Conservation (phyloP, 2,888 invertebrate genomes). For the Lysandra coridon region DNA sequence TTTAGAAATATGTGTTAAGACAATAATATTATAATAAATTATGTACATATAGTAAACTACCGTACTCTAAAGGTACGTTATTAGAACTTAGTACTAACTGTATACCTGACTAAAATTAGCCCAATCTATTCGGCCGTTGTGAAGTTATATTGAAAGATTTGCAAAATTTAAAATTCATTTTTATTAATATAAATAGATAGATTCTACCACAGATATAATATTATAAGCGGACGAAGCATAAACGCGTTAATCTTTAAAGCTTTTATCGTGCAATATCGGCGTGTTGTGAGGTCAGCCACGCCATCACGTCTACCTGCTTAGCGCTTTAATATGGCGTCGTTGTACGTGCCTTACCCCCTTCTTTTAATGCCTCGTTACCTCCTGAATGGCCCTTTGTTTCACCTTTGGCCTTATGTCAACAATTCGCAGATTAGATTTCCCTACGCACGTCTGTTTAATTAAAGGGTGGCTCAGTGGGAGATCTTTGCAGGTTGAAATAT, state of each 20-base stretch:
- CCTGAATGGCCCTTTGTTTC: constrained; percentile 28
- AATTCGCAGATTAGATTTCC: constrained; percentile 26
- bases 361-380: constrained; percentile 31
- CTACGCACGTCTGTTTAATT: constrained; percentile 22
- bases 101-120: no score
- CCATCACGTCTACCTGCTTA: constrained; percentile 64
- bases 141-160: no score
- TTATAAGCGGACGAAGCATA: not conserved
- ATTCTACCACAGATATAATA: constrained; percentile 25
- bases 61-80: no score
- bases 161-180: no score
- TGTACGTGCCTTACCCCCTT: constrained; percentile 30
- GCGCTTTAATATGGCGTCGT: constrained; percentile 52
- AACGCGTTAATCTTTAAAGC: not conserved
- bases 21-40: no score
- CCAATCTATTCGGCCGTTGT: no score
- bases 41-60: no score
- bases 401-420: constrained; percentile 25
- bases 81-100: no score
- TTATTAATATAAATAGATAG: no score
- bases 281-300: constrained; percentile 45
- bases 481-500: constrained; percentile 16
- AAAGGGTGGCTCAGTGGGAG: not conserved
- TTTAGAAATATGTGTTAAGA: no score
- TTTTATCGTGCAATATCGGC: constrained; percentile 20